A percentile compares a stretch with the other conserved stretches of the same genome.
phyloP scores from a whole-genome alignment of 2,888 invertebrate species.

The Spisula subtruncata region DNA sequence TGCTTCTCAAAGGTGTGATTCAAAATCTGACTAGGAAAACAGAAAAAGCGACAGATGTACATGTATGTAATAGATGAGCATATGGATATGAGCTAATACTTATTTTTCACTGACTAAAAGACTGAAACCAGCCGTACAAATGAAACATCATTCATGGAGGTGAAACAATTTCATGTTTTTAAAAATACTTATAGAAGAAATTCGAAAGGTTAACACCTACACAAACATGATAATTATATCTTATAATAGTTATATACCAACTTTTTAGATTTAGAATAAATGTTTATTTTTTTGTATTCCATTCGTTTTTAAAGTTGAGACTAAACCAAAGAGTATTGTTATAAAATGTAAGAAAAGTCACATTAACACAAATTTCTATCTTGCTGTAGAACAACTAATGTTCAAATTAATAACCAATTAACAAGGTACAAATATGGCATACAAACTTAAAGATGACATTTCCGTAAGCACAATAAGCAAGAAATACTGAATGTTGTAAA shows the following conservation, averaged over 20 bases:
- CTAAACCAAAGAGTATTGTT: no score
- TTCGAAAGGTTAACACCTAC: no score
- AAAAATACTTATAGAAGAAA: no score
- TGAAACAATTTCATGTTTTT: no score
- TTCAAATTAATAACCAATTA: neutral
- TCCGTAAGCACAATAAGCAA: neutral
- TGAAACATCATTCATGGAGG: neutral
- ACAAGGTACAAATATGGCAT: neutral
- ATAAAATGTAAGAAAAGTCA: no score
- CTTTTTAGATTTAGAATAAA: no score
- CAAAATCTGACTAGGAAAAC: constrained; percentile 9
- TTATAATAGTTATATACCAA: no score
- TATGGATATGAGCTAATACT: neutral
- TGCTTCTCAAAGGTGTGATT: neutral
- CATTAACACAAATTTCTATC: no score
- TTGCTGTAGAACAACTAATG: no score
- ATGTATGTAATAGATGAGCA: neutral
- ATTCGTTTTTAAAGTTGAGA: no score
- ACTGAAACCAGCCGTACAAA: neutral
- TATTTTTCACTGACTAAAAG: neutral
- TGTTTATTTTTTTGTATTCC: no score
- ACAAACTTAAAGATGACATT: neutral
- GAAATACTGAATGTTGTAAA: constrained; percentile 7
- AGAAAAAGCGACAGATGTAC: neutral
- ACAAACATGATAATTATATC: no score